phyloP scores from a whole-genome alignment of 1,140 invertebrate species.

The Philotrypesis tridentata region DNA sequence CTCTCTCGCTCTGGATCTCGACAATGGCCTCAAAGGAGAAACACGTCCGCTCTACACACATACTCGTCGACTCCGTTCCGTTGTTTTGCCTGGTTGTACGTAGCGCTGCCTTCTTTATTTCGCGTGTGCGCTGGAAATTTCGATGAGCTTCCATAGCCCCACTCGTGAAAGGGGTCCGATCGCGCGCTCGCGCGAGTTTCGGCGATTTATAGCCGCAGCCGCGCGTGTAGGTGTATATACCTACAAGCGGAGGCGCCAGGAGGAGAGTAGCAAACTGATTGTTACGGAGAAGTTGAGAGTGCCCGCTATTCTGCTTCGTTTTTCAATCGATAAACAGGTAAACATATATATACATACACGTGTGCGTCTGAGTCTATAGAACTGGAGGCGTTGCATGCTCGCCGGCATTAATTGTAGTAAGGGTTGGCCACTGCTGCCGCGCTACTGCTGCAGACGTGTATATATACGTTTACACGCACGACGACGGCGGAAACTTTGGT shows the following conservation, averaged over 20 bases:
- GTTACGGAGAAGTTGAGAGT: constrained; percentile 19
- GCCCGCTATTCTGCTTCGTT: not conserved
- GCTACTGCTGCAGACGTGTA: not conserved
- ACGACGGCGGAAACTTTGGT: constrained; percentile 47
- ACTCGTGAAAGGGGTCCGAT: not conserved
- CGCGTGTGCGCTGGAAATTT: constrained; percentile 43
- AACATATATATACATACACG: not conserved
- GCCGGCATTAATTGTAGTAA: constrained; percentile 42
- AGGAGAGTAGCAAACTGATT: constrained; percentile 12
- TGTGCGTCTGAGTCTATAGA: too few relatives aligned
- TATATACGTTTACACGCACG: too few relatives aligned
- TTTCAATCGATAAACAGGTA: constrained; percentile 34
- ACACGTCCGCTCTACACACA: constrained; percentile 13
- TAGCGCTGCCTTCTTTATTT: constrained; percentile 30
- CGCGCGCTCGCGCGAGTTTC: constrained; percentile 33
- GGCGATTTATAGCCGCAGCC: constrained; percentile 24
- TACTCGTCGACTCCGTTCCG: not conserved
- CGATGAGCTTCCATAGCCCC: constrained; percentile 1
- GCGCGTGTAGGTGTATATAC: too few relatives aligned
- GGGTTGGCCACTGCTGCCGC: not conserved
- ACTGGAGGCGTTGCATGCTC: constrained; percentile 16
- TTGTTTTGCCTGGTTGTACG: not conserved
- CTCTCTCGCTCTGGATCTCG: too few relatives aligned
- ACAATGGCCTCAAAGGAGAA: not conserved
- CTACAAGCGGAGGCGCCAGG: not conserved